Evolutionary conservation across 2,888 invertebrate species (phyloP).

Genomic region (Pachycephus smyrnensis): DNA sequence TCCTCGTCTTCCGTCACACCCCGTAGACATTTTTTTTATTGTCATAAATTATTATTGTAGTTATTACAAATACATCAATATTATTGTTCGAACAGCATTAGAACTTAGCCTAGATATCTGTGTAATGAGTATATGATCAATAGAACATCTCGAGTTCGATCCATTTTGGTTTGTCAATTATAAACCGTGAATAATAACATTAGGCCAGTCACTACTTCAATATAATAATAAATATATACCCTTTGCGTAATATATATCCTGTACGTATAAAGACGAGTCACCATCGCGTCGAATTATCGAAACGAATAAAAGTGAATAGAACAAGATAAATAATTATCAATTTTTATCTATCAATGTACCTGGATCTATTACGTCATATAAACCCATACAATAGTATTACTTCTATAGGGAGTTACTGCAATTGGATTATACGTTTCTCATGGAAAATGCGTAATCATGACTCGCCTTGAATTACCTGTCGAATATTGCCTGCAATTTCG

Average conservation of each 20-base stretch:
- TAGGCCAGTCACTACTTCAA: constrained; percentile 66
- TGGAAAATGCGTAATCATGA: background rate
- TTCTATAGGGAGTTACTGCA: background rate
- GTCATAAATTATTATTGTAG: constrained; percentile 54
- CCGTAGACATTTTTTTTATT: constrained; percentile 40
- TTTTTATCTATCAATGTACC: background rate
- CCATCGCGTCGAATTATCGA: background rate
- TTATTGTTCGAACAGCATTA: constrained; percentile 68
- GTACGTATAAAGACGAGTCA: constrained; percentile 12
- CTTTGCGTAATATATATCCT: constrained; percentile 18
- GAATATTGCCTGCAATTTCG: background rate
- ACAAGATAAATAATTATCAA: background rate
- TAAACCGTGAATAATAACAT: constrained; percentile 50
- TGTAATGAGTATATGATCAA: constrained; percentile 29
- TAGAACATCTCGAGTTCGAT: constrained; percentile 29
- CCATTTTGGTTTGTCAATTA: constrained; percentile 28
- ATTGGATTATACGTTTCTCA: background rate
- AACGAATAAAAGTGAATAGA: background rate
- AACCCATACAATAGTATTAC: background rate
- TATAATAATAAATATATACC: constrained; percentile 27
- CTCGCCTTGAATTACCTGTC: background rate
- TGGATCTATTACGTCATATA: background rate
- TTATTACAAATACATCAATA: constrained; percentile 61
- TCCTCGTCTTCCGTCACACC: background rate
- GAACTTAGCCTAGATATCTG: constrained; percentile 59